These are phyloP conservation scores for Pangasius macronema DNA, from an alignment of 2,797 vertebrate species.

Conservation along the genomic window DNA sequence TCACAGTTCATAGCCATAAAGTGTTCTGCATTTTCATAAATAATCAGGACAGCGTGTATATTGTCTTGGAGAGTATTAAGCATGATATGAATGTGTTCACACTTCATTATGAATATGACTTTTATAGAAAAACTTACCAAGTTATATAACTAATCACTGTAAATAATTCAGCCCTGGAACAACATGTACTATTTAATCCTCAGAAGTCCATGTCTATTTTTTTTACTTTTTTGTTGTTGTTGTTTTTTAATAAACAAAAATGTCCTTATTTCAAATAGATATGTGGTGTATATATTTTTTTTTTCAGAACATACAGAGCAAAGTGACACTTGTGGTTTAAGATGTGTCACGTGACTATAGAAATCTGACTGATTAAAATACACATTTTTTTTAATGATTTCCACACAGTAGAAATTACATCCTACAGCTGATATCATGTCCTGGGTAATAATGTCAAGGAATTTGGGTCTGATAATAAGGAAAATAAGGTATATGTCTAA, in stretches of 20 bases:
- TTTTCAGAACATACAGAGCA: background rate
- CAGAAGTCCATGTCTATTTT: background rate
- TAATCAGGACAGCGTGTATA: background rate
- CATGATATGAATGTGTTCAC: background rate
- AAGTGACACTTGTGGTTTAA: background rate
- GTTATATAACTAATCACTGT: background rate
- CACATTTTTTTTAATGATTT: background rate
- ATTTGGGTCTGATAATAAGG: background rate
- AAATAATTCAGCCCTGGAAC: background rate
- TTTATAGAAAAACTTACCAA: background rate
- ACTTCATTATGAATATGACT: background rate
- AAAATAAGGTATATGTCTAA: background rate
- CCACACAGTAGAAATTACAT: background rate
- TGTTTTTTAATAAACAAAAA: background rate
- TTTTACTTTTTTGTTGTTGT: too few species aligned
- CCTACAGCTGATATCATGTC: background rate
- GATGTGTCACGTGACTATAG: background rate
- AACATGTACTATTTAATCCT: background rate
- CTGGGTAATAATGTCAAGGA: background rate
- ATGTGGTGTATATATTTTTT: background rate
- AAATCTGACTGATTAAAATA: background rate
- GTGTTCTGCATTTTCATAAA: background rate
- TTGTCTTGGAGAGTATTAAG: background rate
- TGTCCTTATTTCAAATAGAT: background rate
- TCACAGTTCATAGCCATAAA: background rate